phyloP scores from a whole-genome alignment of 2,113 vertebrate species.

The Bos taurus region DNA sequence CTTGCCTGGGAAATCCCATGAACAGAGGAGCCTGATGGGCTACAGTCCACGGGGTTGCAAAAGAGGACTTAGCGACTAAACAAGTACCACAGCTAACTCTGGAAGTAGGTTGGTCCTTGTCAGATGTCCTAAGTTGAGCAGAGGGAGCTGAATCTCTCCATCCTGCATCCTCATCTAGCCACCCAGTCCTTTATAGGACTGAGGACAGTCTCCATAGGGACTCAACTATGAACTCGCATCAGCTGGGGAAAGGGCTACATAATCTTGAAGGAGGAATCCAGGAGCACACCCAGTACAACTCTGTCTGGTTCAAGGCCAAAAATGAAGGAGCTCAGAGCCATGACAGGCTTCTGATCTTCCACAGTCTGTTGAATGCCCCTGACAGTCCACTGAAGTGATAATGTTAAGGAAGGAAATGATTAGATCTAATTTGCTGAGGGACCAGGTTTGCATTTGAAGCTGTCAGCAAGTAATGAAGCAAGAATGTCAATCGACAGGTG shows the following conservation, averaged over 20 bases:
- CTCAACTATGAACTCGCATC: background rate
- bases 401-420: conserved; percentile 80
- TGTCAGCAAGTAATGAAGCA: conserved; percentile 84
- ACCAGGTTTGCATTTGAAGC: conserved; percentile 72
- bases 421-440: conserved; percentile 80
- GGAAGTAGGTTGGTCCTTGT: background rate
- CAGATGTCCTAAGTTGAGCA: background rate
- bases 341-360: conserved; percentile 37
- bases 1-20: background rate
- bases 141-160: background rate
- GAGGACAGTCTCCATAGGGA: background rate
- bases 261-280: background rate
- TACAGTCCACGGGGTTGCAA: background rate
- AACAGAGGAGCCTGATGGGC: background rate
- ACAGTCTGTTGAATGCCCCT: conserved; percentile 5
- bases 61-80: background rate
- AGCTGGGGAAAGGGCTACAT: background rate
- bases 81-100: background rate
- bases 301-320: background rate
- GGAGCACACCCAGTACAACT: fast-evolving
- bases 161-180: background rate
- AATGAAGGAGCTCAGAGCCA: background rate
- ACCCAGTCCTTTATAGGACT: background rate
- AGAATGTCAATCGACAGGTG: conserved; percentile 81
- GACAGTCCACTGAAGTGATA: conserved; percentile 56